Conservation (phyloP, 2,113 vertebrate genomes). For the Sula dactylatra region DNA sequence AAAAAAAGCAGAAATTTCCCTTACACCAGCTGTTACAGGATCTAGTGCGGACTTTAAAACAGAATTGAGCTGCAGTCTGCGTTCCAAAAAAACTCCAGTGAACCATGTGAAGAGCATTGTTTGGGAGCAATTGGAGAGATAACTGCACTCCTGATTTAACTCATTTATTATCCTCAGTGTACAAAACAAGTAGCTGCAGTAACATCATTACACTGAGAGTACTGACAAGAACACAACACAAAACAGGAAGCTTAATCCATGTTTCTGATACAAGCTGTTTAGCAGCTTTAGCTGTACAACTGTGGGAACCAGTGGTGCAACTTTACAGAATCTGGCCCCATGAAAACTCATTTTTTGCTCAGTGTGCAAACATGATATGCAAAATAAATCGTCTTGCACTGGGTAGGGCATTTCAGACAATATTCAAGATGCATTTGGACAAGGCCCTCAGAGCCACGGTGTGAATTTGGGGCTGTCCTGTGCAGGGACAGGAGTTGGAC, state of each 20-base stretch:
- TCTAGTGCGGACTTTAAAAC: conserved; percentile 4
- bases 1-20: conserved; percentile 54
- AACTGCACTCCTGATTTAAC: not conserved
- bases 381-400: not conserved
- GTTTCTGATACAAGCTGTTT: not conserved
- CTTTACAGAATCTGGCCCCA: not conserved
- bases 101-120: conserved; percentile 11
- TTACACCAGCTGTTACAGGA: conserved; percentile 17
- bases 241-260: not conserved
- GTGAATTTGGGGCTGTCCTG: too few relatives aligned
- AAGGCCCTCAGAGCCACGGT: too few relatives aligned
- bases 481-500: too few relatives aligned
- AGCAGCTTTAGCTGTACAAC: not conserved
- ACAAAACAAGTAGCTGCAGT: conserved; percentile 13
- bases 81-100: not conserved
- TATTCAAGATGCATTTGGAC: too few relatives aligned
- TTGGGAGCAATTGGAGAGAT: not conserved
- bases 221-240: not conserved
- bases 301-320: not conserved
- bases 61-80: not conserved
- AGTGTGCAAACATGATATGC: not conserved
- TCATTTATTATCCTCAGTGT: not conserved
- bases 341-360: not conserved
- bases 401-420: not conserved
- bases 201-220: not conserved